These are phyloP conservation scores for Rhinoraja longicauda DNA, from an alignment of 2,797 vertebrate genomes.

Conservation along the genomic window DNA sequence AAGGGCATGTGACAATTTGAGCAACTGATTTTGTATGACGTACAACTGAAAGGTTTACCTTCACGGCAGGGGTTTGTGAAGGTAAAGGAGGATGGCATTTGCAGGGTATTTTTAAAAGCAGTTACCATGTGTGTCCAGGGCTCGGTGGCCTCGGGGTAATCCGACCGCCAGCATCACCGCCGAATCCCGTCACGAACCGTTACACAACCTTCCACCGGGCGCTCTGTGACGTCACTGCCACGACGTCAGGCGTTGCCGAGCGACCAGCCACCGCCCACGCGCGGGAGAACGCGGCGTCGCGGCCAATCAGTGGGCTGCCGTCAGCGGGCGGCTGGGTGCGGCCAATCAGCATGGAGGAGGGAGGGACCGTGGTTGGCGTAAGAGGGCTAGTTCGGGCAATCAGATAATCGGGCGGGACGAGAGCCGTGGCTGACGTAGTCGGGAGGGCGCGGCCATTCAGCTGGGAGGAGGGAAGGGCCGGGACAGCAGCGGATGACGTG, in stretches of 20 bases:
- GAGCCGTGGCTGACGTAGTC: no score
- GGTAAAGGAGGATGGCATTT: not conserved
- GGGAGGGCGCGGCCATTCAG: no score
- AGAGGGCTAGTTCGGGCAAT: no score
- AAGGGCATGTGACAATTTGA: not conserved
- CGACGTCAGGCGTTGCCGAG: slow-evolving; percentile 17
- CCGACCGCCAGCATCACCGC: not conserved
- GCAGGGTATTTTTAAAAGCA: slow-evolving; percentile 31
- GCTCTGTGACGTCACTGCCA: not conserved
- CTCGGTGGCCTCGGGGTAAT: not conserved
- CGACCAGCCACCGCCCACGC: slow-evolving; percentile 47
- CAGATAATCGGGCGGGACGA: no score
- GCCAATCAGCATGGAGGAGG: no score
- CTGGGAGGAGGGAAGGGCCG: no score
- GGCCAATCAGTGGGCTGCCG: slow-evolving; percentile 49
- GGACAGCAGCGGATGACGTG: no score
- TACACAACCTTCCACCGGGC: slow-evolving; percentile 19
- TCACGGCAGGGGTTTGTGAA: no score
- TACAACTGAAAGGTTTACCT: not conserved
- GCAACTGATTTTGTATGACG: not conserved
- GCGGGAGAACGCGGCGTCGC: not conserved
- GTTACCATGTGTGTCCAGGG: slow-evolving; percentile 28
- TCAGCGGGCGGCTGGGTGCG: no score
- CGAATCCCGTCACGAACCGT: slow-evolving; percentile 36
- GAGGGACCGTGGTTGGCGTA: no score